A percentile compares a stretch with the other conserved stretches of the same genome.
Evolutionary conservation across 1,140 invertebrate genomes (phyloP).

Genomic region (Drosophila pseudoananassae): DNA sequence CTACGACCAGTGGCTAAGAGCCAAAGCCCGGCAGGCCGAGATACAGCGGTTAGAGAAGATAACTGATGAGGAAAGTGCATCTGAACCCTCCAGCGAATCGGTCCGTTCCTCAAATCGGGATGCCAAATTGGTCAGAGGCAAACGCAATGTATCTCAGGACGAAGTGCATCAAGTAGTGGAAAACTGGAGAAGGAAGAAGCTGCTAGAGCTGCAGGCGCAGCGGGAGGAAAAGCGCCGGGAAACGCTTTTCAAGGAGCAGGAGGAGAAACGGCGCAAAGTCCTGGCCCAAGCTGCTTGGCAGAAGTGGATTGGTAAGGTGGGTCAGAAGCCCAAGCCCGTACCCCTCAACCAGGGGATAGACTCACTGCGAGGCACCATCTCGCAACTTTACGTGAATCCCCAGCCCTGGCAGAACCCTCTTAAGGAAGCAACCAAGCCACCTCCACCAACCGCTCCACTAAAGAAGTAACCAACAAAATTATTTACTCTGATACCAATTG

Average conservation of each 20-base stretch:
- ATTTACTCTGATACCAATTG: not conserved
- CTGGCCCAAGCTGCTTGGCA: slow-evolving; percentile 43
- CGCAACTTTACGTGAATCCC: slow-evolving; percentile 60
- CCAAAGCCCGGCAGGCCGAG: slow-evolving; percentile 28
- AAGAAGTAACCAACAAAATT: not conserved
- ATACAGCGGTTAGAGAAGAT: slow-evolving; percentile 16
- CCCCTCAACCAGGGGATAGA: slow-evolving; percentile 68
- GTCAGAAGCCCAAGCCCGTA: slow-evolving; percentile 66
- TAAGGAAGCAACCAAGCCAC: not conserved
- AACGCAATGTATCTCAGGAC: slow-evolving; percentile 43
- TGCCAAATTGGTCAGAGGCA: not conserved
- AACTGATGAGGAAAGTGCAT: not conserved
- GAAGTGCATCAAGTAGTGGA: slow-evolving; percentile 51
- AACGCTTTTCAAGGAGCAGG: not conserved
- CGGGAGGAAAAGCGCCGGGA: slow-evolving; percentile 20
- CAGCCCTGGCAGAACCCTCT: slow-evolving; percentile 28
- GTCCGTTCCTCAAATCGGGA: no score
- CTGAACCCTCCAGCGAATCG: not conserved
- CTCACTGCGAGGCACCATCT: slow-evolving; percentile 61
- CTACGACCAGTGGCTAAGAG: slow-evolving; percentile 54
- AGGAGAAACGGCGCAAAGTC: slow-evolving; percentile 40
- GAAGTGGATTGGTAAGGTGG: slow-evolving; percentile 54
- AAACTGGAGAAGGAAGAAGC: slow-evolving; percentile 55
- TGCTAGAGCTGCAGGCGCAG: slow-evolving; percentile 30
- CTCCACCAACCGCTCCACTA: no score